Evolutionary conservation across 2,888 invertebrate genomes (phyloP), one percentile per base, ranked within the genome.

Genomic region (Mesorhabditis belari): DNA sequence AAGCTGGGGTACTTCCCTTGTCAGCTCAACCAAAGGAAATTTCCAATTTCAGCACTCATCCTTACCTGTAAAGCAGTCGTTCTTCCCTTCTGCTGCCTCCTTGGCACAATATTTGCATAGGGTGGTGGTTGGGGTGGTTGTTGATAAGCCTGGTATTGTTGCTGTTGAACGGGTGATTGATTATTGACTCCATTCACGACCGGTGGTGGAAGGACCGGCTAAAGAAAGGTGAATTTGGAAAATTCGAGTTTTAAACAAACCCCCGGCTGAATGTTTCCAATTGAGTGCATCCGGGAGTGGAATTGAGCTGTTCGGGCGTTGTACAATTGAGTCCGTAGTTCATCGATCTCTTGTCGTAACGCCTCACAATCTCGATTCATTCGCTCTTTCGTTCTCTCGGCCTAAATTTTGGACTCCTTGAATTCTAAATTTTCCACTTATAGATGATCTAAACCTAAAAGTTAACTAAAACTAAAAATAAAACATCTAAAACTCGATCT

Each of bases 301-400:
- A 78, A 81, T 58, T 81, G 81, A 3, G 81, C 79, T 6, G 81
- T 81, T 23, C 81, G 58, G 1, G 76, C 69, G 56, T 74, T 71
- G 66, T 81, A 81, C 24, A 81, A 60, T 50, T 81, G 80, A 57
- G 79, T 75, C 3, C 80, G 53, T 0, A 81, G 63, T 82, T 89
- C 90, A 82, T 95, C 94, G 64, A 91, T 91, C 85, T 95, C 94
- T 82, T 92, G 86, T 28, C 92, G 86, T 79, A 92, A 89, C 83
- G 91, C 92, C 69, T 90, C 90, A 60, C 93, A 86, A 82, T 95
- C 94, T 81, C 93, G 91, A 82, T 91, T 87, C 28, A 93, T 89
- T 75, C 93, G 91, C 71, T 88, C 84, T 82, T 85, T 76, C 35
- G 76, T 67, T 9, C 80, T 66, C 57, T 79, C 78, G 1, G 75